Evolutionary conservation across 2,797 vertebrate genomes (phyloP), one percentile per base, ranked within the genome.

Genomic region (Molossus molossus): DNA sequence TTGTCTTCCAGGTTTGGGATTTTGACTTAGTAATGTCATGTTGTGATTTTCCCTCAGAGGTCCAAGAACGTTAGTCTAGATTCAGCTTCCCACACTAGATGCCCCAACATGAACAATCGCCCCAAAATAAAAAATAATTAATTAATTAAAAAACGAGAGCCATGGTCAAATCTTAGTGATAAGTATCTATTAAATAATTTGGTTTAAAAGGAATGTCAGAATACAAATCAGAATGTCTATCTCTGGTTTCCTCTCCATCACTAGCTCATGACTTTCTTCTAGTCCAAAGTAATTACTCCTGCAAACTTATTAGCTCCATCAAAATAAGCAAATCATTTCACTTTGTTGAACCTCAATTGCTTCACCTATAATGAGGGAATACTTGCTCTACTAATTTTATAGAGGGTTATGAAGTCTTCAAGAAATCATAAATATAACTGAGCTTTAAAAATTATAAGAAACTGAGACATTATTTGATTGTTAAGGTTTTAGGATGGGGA

Each of bases 1-100:
- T 92, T 83, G 23, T 62, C 87, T 81, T 86, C 69, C 21, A 89
- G 50, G 58, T 57, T 88, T 93, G 89, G 60, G 9, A n/a, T 58
- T 93, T 75, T 81, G 72, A 76, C 12, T 95, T 50, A 85, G 9
- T 40, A 55, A 93, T 88, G 80, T 88, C 18, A 88, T 67, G 3
- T 40, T 65, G 37, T 17, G 5, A 48, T 81, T 88, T 91, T 87
- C n/a, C 67, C 37, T 80, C 40, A 75, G 13, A 90, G 76, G 40
- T 27, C 17, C 29, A 67, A 77, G 57, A 73, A 55, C 17, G 37
- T 86, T 81, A 77, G 23, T 76, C n/a, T 77, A 81, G 18, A 67
- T 57, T 83, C 27, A 21, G 3, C 79, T 67, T 60, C 64, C 69
- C 6, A 70, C 5, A 25, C 27, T 58, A 81, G 6, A 64, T 81